phyloP scores from a whole-genome alignment of 1,140 invertebrate genomes.

The Lethocerus indicus region DNA sequence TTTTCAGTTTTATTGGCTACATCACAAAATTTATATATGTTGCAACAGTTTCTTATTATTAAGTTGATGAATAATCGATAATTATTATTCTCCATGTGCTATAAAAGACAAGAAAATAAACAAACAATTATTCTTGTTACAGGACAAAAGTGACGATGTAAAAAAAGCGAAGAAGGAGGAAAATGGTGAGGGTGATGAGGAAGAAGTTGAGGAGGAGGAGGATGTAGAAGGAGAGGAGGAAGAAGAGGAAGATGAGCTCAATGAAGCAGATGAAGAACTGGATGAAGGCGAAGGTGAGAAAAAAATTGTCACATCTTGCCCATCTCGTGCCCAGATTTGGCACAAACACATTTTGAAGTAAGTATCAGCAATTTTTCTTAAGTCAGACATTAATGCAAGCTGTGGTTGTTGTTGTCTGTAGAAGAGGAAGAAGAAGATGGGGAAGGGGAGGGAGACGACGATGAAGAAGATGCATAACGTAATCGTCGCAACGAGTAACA shows the following conservation, averaged over 20 bases:
- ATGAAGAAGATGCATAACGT: slow-evolving; percentile 35
- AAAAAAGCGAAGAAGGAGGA: slow-evolving; percentile 60
- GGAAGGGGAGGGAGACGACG: slow-evolving; percentile 38
- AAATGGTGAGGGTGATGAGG: slow-evolving; percentile 34
- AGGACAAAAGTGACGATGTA: slow-evolving; percentile 53
- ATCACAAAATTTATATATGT: no score
- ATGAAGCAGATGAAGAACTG: slow-evolving; percentile 46
- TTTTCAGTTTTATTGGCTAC: no score
- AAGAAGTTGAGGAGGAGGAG: slow-evolving; percentile 32
- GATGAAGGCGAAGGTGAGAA: slow-evolving; percentile 33
- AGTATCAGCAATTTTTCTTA: background rate
- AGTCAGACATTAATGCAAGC: background rate
- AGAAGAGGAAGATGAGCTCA: slow-evolving; percentile 45
- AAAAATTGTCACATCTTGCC: background rate
- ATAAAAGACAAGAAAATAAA: no score
- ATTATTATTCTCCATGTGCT: background rate
- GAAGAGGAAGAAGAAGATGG: slow-evolving; percentile 34
- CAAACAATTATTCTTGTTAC: no score
- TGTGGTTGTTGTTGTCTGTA: slow-evolving; percentile 26
- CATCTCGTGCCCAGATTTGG: background rate
- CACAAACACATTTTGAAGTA: background rate
- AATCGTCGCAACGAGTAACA: background rate
- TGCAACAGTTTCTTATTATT: background rate
- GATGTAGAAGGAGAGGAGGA: slow-evolving; percentile 29
- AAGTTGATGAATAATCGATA: background rate